A percentile compares a stretch with the other conserved stretches of the same genome.
Conservation (phyloP, 2,888 invertebrate genomes). For the Macrosiphum euphorbiae region DNA sequence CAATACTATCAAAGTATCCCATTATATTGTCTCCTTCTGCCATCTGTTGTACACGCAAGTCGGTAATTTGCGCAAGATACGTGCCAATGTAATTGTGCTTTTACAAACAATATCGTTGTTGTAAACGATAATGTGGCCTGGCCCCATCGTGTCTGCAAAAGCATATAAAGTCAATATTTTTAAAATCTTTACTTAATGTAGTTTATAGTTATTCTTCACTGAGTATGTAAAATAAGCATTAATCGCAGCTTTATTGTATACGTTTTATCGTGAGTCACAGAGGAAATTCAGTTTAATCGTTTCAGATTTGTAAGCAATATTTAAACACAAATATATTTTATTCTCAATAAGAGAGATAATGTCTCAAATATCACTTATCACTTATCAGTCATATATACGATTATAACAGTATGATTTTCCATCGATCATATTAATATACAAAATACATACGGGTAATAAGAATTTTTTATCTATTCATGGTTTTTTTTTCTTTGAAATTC, state of each 20-base stretch:
- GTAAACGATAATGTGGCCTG: neutral
- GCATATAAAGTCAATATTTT: neutral
- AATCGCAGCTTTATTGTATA: neutral
- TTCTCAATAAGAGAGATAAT: too few species aligned
- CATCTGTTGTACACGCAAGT: neutral
- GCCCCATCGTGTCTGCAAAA: neutral
- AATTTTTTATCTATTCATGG: neutral
- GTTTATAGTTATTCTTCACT: neutral
- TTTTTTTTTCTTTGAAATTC: neutral
- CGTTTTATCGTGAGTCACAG: neutral
- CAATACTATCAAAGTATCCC: neutral
- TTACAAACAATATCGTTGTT: constrained; percentile 15
- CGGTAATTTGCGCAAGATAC: neutral
- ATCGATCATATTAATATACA: too few species aligned
- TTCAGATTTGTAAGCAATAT: neutral
- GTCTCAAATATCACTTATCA: too few species aligned
- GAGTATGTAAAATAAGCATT: neutral
- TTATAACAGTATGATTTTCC: too few species aligned
- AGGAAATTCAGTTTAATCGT: neutral
- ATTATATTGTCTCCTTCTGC: neutral
- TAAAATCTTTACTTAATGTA: neutral
- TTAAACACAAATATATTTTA: neutral
- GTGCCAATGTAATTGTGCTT: constrained; percentile 9
- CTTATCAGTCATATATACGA: too few species aligned
- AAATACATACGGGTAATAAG: too few species aligned